These are phyloP conservation scores for Protobothrops mucrosquamatus DNA, from an alignment of 2,113 vertebrate species.

Conservation along the genomic window DNA sequence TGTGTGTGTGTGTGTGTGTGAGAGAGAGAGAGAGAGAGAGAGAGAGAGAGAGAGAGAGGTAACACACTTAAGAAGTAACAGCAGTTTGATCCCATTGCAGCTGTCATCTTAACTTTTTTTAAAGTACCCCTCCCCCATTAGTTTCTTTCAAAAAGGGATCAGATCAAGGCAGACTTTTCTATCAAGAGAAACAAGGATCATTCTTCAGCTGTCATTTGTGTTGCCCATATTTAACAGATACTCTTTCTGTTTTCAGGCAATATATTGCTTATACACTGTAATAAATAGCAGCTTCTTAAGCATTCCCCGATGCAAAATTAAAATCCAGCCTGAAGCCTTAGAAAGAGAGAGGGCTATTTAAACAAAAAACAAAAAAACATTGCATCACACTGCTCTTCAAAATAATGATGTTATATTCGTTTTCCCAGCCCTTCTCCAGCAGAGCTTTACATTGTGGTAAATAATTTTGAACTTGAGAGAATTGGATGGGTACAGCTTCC, in stretches of 20 bases:
- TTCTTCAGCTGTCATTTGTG: not conserved
- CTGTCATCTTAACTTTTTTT: not conserved
- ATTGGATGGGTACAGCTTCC: slow-evolving; percentile 21
- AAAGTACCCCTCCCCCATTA: not conserved
- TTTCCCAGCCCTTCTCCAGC: not conserved
- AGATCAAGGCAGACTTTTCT: not conserved
- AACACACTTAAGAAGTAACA: not conserved
- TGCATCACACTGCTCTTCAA: not conserved
- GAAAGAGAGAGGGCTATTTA: not conserved
- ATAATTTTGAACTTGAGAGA: slow-evolving; percentile 24
- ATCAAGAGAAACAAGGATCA: not conserved
- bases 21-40: no score
- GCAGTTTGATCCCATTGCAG: not conserved
- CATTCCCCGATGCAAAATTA: not conserved
- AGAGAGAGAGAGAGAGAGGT: not conserved
- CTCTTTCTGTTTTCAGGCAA: not conserved
- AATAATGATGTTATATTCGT: not conserved
- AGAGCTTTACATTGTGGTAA: slow-evolving; percentile 5
- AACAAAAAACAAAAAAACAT: not conserved
- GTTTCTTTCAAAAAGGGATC: not conserved
- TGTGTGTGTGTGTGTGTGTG: no score
- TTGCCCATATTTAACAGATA: not conserved
- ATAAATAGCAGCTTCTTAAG: not conserved
- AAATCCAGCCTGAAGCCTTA: slow-evolving; percentile 27
- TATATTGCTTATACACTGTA: rapidly evolving